phyloP scores from a whole-genome alignment of 2,888 invertebrate species.

The Heliconius ethilla region DNA sequence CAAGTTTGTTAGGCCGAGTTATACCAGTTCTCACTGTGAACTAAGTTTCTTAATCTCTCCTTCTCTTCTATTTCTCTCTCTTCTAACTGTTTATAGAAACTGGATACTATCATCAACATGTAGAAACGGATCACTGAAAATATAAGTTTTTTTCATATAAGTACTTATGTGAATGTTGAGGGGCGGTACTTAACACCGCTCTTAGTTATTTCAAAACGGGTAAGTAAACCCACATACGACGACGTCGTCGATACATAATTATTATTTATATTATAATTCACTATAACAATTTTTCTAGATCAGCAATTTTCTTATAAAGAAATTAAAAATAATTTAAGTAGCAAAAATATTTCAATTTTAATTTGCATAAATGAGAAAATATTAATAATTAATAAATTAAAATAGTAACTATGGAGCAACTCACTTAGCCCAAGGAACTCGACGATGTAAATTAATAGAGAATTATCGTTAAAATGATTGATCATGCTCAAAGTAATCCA shows the following conservation, averaged over 20 bases:
- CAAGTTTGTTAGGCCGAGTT: conserved; percentile 42
- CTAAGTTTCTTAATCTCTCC: conserved; percentile 57
- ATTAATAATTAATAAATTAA: neutral
- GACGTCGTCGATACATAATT: no score
- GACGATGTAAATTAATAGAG: conserved; percentile 57
- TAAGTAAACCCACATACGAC: no score
- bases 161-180: neutral
- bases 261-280: no score
- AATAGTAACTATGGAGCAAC: conserved; percentile 22
- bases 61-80: conserved; percentile 52
- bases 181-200: neutral
- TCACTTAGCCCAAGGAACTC: conserved; percentile 57
- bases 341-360: neutral
- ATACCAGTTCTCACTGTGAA: conserved; percentile 64
- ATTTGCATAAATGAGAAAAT: neutral
- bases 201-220: no score
- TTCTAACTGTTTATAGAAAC: conserved; percentile 65
- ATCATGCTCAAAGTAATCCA: conserved; percentile 62
- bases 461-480: conserved; percentile 52
- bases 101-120: conserved; percentile 72
- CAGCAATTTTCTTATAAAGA: no score
- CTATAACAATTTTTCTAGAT: no score
- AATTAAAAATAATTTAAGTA: no score
- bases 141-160: neutral
- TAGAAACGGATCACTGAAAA: conserved; percentile 69